Base-by-base conservation (phyloP, 2,113 vertebrate genomes). In the Agapornis roseicollis region DNA sequence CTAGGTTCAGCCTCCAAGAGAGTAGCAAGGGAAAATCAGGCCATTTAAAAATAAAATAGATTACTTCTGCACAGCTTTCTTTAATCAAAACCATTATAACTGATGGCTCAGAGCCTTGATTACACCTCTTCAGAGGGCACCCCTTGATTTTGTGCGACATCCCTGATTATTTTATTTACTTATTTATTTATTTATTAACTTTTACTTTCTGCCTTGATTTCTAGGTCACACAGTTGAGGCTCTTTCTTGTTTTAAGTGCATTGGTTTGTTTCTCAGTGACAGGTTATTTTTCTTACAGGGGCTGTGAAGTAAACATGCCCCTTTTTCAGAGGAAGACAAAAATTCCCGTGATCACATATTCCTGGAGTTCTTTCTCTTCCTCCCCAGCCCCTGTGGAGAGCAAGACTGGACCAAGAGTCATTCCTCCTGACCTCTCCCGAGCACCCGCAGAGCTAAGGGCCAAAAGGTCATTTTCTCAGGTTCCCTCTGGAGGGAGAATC, bases 381-480 rank as follows among this genome's bases (percentile, higher is more conserved):
- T 82, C 68, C 17, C 12, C 16, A 20, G 77, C 95, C 85, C 96
- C 94, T 31, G 76, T 80, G 64, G 96, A 74, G 95, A 94, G 81
- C 82, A 80, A 86, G 94, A 87, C 11, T 95, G 94, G 86, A 58
- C 74, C 49, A 85, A 80, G 93, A 93, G 89, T 97, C 89, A 73
- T 96, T 96, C 89, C 81, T 95, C 95, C 74, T 33, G 95, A 96
- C 97, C 96, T 97, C 89, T 96, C 93, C 85, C 3, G 93, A 96
- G 85, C 93, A 91, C 97, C 96, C 5, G 88, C 22, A 13, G 96
- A 96, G 97, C 69, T 76, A n/a, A 85, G 91, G 97, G 96, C 82
- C 66, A 96, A 91, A 94, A 94, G 98, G 98, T 97, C 96, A 94
- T 78, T 96, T 98, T 97, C 97, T 97, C 97, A 98, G 96, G 94